Evolutionary conservation across 2,888 invertebrate species (phyloP).

Genomic region (Caenorhabditis uteleia): DNA sequence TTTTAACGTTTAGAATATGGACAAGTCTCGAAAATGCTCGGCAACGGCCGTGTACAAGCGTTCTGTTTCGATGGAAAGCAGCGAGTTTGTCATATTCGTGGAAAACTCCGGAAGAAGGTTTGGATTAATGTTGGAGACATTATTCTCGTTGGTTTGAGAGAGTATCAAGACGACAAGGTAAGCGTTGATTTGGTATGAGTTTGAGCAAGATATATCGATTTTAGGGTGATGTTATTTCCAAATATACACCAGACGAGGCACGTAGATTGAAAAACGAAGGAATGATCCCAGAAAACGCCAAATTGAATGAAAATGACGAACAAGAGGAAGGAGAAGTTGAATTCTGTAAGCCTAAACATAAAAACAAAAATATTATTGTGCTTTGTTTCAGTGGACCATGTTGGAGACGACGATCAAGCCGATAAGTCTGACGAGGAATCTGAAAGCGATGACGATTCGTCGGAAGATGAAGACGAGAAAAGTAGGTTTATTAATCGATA

Average conservation of each 20-base stretch:
- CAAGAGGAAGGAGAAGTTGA: conserved; percentile 67
- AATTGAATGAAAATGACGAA: conserved; percentile 64
- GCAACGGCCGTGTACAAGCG: conserved; percentile 96
- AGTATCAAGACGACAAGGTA: conserved; percentile 79
- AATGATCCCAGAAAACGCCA: conserved; percentile 92
- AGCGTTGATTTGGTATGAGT: not conserved
- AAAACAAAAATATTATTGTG: not conserved
- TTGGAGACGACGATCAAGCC: conserved; percentile 39
- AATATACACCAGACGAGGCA: conserved; percentile 98
- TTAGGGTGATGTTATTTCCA: conserved; percentile 98
- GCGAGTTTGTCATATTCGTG: conserved; percentile 95
- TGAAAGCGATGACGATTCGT: conserved; percentile 32
- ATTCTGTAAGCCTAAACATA: conserved; percentile 36
- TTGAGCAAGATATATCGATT: conserved; percentile 74
- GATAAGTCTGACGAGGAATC: conserved; percentile 27
- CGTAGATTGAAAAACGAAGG: conserved; percentile 98
- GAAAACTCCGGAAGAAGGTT: conserved; percentile 74
- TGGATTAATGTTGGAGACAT: conserved; percentile 84
- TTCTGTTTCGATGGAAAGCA: conserved; percentile 99
- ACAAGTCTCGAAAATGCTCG: conserved; percentile 99
- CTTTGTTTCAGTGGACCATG: conserved; percentile 48
- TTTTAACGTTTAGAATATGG: conserved; percentile 81
- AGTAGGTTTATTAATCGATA: not conserved
- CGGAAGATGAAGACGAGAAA: conserved; percentile 37
- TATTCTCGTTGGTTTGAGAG: conserved; percentile 93